These are phyloP conservation scores for Oreochromis tanganicae DNA, from an alignment of 2,113 vertebrate species.

Conservation along the genomic window DNA sequence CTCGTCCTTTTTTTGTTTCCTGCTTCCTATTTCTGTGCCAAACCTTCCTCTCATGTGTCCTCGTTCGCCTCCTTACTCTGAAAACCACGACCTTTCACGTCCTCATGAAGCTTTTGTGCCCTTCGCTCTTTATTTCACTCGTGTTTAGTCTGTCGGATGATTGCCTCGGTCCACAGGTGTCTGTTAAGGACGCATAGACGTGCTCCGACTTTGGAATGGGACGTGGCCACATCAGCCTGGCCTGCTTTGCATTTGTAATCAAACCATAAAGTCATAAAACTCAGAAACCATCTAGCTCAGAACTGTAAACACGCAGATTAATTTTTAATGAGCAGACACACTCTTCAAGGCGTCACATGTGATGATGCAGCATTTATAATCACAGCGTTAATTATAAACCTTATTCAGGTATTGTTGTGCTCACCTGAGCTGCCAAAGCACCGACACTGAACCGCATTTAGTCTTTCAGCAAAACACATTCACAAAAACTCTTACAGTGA, in stretches of 20 bases:
- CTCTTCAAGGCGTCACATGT: neutral
- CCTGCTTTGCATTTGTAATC: neutral
- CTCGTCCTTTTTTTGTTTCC: neutral
- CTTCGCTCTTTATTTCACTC: neutral
- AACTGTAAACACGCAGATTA: neutral
- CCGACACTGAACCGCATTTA: rapidly evolving
- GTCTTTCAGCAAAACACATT: neutral
- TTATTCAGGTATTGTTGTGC: neutral
- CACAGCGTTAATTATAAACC: neutral
- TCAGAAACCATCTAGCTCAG: rapidly evolving
- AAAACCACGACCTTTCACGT: neutral
- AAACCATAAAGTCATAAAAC: neutral
- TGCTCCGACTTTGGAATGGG: neutral
- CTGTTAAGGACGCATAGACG: neutral
- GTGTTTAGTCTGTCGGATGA: neutral
- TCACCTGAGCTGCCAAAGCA: neutral
- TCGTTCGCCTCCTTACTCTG: neutral
- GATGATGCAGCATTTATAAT: neutral
- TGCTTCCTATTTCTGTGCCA: neutral
- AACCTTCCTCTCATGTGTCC: neutral
- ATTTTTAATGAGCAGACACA: neutral
- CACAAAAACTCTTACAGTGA: neutral
- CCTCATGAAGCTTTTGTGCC: neutral
- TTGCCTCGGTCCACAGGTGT: neutral
- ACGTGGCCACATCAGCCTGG: neutral